Conservation (phyloP, 2,888 invertebrate genomes). For the Tetramorium bicarinatum region DNA sequence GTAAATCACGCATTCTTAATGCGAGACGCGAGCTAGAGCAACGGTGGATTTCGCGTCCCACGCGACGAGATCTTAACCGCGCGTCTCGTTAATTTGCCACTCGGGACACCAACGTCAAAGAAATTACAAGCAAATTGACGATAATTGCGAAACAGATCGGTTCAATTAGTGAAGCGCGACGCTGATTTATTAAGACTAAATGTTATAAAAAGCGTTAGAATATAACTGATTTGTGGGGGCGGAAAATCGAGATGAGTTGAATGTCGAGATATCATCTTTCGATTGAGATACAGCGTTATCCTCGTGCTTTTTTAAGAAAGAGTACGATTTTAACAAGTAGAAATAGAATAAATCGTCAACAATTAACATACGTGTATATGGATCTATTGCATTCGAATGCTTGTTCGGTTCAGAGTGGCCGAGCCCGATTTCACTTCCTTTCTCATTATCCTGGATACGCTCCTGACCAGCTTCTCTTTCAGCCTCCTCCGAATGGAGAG, state of each 20-base stretch:
- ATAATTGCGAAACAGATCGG: conserved; percentile 14
- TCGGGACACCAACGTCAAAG: conserved; percentile 4
- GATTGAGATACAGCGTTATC: not conserved
- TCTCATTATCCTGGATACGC: conserved; percentile 21
- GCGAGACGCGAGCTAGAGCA: conserved; percentile 31
- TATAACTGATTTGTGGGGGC: not conserved
- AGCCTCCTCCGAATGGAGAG: not conserved
- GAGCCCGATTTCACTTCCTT: conserved; percentile 6
- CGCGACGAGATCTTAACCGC: conserved; percentile 10
- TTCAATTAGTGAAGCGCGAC: not conserved
- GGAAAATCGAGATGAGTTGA: not conserved
- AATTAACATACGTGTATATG: not conserved
- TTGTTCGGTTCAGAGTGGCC: not conserved
- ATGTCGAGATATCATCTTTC: not conserved
- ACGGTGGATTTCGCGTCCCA: conserved; percentile 5
- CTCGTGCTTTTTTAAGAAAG: not conserved
- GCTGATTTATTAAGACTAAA: not conserved
- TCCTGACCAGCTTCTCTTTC: conserved; percentile 33
- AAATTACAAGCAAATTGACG: conserved; percentile 30
- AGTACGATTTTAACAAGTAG: not conserved
- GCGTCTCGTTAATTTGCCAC: conserved; percentile 39
- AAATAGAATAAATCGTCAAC: not conserved
- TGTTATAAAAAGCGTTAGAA: not conserved
- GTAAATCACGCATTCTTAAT: conserved; percentile 70
- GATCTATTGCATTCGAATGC: not conserved